Conservation (phyloP, 2,888 invertebrate species). For the Pristionchus japonicus region DNA sequence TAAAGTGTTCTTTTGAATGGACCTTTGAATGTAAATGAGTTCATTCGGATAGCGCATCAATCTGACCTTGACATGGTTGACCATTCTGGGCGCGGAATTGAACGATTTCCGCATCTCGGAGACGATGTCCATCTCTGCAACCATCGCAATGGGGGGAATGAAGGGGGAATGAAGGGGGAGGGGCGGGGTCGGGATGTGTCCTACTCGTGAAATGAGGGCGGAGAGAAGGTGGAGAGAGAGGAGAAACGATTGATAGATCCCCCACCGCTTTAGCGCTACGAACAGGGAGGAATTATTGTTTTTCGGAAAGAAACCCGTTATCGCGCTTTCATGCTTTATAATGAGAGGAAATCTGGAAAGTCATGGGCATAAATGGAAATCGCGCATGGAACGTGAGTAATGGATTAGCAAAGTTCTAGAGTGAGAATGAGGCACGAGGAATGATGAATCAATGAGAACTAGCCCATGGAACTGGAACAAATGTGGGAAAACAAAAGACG, state of each 20-base stretch:
- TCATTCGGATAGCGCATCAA: background rate
- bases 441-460: background rate
- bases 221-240: slow-evolving; percentile 1
- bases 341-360: no score
- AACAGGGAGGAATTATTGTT: background rate
- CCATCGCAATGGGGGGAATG: background rate
- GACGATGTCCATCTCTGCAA: slow-evolving; percentile 36
- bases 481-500: background rate
- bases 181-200: slow-evolving; percentile 6
- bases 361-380: no score
- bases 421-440: background rate
- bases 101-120: slow-evolving; percentile 25
- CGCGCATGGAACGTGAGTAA: no score
- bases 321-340: background rate
- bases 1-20: no score
- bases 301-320: background rate
- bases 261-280: background rate
- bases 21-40: background rate
- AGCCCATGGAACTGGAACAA: background rate
- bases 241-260: slow-evolving; percentile 1
- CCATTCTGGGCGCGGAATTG: slow-evolving; percentile 22
- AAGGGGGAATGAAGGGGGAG: slow-evolving; percentile 21
- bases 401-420: background rate
- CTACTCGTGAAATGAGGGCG: slow-evolving; percentile 25
- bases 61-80: slow-evolving; percentile 32